Evolutionary conservation across 2,888 invertebrate genomes (phyloP).

Genomic region (Sipunculus nudus): DNA sequence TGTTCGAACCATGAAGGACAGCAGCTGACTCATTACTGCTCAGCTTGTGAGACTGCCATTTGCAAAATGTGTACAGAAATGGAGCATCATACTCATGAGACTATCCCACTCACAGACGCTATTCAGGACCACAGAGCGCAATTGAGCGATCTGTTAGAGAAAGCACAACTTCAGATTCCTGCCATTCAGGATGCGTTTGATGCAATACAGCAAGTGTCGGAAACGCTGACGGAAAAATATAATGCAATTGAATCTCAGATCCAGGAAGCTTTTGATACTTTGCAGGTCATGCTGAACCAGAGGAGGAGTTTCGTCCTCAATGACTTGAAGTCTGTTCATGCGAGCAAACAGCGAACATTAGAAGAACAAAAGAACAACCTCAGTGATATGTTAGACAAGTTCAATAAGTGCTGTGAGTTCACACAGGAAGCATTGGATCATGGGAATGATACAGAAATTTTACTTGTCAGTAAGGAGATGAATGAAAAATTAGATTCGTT

Average conservation of each 20-base stretch:
- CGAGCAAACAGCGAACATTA: slow-evolving; percentile 61
- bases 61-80: slow-evolving; percentile 69
- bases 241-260: slow-evolving; percentile 56
- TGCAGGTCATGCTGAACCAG: slow-evolving; percentile 57
- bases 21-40: slow-evolving; percentile 67
- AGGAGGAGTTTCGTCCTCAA: slow-evolving; percentile 58
- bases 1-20: slow-evolving; percentile 64
- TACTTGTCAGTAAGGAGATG: slow-evolving; percentile 69
- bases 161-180: slow-evolving; percentile 61
- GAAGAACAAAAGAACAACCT: slow-evolving; percentile 61
- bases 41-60: slow-evolving; percentile 69
- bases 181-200: slow-evolving; percentile 57
- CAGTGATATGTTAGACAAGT: slow-evolving; percentile 64
- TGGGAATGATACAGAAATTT: slow-evolving; percentile 68
- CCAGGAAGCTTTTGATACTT: slow-evolving; percentile 59
- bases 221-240: slow-evolving; percentile 42
- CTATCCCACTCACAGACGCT: slow-evolving; percentile 66
- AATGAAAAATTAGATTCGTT: slow-evolving; percentile 66
- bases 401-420: slow-evolving; percentile 67
- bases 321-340: slow-evolving; percentile 59
- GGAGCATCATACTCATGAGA: slow-evolving; percentile 68
- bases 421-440: slow-evolving; percentile 68
- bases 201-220: slow-evolving; percentile 52
- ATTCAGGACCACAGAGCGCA: slow-evolving; percentile 65
- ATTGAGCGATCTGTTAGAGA: slow-evolving; percentile 55